Conservation (phyloP, 2,113 vertebrate genomes). For the Centrocercus urophasianus region DNA sequence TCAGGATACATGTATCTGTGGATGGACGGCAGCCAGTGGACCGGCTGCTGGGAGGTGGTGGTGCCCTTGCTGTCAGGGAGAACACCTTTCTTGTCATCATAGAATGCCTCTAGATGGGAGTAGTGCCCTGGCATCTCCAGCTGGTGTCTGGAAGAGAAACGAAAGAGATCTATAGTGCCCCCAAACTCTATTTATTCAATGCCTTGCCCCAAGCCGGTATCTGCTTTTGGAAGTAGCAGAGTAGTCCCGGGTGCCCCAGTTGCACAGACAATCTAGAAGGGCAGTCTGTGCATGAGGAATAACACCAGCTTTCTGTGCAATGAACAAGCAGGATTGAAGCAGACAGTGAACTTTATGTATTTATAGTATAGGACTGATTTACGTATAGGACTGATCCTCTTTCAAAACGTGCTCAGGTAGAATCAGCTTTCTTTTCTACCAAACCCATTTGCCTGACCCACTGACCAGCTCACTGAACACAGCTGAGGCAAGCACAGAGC, state of each 20-base stretch:
- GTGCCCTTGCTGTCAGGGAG: slow-evolving; percentile 85
- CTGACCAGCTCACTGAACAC: not conserved
- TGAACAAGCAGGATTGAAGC: not conserved
- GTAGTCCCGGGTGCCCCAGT: not conserved
- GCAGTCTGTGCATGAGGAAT: not conserved
- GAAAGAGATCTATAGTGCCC: not conserved
- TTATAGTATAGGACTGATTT: not conserved
- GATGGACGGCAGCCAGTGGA: slow-evolving; percentile 87
- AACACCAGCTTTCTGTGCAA: not conserved
- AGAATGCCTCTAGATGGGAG: slow-evolving; percentile 95
- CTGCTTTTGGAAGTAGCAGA: not conserved
- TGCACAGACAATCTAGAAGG: not conserved
- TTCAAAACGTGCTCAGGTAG: not conserved
- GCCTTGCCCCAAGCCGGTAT: not conserved
- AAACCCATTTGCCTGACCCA: not conserved
- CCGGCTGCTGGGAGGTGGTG: slow-evolving; percentile 81
- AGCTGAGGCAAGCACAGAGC: not conserved
- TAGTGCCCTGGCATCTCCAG: slow-evolving; percentile 94
- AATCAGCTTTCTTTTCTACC: not conserved
- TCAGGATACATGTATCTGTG: slow-evolving; percentile 98
- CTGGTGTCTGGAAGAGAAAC: slow-evolving; percentile 86
- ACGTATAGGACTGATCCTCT: not conserved
- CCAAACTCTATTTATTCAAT: not conserved
- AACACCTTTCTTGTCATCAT: slow-evolving; percentile 96
- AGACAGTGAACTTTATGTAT: fast-evolving